These are phyloP conservation scores for Rhinoderma darwinii DNA, from an alignment of 2,113 vertebrate species.

Conservation along the genomic window DNA sequence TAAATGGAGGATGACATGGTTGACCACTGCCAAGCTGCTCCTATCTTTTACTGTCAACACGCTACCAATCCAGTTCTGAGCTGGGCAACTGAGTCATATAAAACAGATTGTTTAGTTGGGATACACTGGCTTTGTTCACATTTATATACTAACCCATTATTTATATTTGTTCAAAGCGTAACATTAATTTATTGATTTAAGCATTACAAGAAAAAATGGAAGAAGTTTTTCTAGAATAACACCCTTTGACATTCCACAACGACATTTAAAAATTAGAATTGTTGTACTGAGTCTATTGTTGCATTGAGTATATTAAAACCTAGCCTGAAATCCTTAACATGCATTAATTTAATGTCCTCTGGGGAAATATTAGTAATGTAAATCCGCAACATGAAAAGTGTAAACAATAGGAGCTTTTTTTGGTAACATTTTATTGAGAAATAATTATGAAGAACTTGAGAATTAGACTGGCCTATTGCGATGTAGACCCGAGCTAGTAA, in stretches of 20 bases:
- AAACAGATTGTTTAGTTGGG: too few species aligned
- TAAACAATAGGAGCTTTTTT: not conserved
- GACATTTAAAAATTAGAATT: not conserved
- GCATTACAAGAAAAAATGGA: not conserved
- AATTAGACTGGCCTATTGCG: slow-evolving; percentile 66
- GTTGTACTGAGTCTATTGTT: not conserved
- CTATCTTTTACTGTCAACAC: too few species aligned
- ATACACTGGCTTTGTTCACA: too few species aligned
- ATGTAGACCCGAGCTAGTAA: slow-evolving; percentile 70
- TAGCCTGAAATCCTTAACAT: not conserved
- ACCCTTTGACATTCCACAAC: not conserved
- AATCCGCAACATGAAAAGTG: not conserved
- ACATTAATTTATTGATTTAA: not conserved
- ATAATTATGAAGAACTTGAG: slow-evolving; percentile 68
- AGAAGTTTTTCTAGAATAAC: not conserved
- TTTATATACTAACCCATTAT: too few species aligned
- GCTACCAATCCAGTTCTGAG: too few species aligned
- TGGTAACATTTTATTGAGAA: slow-evolving; percentile 49
- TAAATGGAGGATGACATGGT: too few species aligned
- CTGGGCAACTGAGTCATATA: too few species aligned
- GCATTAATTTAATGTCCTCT: slow-evolving; percentile 14
- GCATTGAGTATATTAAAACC: not conserved
- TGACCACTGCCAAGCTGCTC: too few species aligned
- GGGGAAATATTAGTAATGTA: not conserved
- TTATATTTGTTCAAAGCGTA: too few species aligned